phyloP scores from a whole-genome alignment of 2,113 vertebrate genomes.

The Gobius niger region DNA sequence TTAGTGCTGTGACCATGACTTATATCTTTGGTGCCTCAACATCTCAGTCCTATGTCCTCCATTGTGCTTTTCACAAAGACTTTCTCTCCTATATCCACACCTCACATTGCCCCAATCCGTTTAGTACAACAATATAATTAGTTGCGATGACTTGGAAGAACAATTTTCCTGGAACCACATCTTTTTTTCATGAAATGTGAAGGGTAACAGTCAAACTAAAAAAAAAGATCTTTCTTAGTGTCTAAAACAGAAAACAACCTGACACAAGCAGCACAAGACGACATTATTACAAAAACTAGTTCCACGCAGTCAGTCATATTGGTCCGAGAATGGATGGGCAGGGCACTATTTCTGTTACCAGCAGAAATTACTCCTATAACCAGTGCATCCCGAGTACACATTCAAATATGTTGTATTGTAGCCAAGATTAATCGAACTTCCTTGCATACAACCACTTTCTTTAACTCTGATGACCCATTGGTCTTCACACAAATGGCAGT shows the following conservation, averaged over 20 bases:
- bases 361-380: constrained; percentile 65
- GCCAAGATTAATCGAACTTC: constrained; percentile 15
- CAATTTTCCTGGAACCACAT: constrained; percentile 35
- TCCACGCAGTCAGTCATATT: constrained; percentile 38
- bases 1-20: constrained; percentile 12
- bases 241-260: constrained; percentile 10
- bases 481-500: constrained; percentile 50
- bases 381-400: not conserved
- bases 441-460: constrained; percentile 37
- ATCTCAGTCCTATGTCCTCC: constrained; percentile 29
- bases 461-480: constrained; percentile 26
- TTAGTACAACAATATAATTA: constrained; percentile 34
- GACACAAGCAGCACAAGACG: constrained; percentile 14
- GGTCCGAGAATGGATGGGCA: constrained; percentile 45
- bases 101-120: constrained; percentile 29
- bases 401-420: not conserved
- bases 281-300: constrained; percentile 20
- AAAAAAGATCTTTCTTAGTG: constrained; percentile 28
- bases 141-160: constrained; percentile 29
- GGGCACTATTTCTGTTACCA: constrained; percentile 71
- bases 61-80: constrained; percentile 36
- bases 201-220: constrained; percentile 13
- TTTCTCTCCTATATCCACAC: constrained; percentile 11
- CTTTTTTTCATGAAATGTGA: constrained; percentile 38
- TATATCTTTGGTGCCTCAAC: constrained; percentile 67